Conservation (phyloP, 2,888 invertebrate species). For the Adelphocoris suturalis region DNA sequence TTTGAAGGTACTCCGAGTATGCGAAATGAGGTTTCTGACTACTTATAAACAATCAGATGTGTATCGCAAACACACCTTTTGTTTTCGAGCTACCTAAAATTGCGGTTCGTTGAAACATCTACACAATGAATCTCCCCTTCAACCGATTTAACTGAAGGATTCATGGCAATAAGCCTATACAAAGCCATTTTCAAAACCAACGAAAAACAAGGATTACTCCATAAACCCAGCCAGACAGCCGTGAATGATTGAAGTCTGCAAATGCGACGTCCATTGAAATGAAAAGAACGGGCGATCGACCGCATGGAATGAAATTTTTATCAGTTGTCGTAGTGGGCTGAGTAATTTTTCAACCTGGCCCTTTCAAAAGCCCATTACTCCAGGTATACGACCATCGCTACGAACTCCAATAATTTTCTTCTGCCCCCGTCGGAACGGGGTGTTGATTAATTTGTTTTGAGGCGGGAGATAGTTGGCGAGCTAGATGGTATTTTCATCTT, state of each 20-base stretch:
- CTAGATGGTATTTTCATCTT: neutral
- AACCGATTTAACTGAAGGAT: too few relatives aligned
- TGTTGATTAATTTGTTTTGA: neutral
- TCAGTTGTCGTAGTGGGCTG: neutral
- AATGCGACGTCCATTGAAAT: neutral
- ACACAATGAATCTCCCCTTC: too few relatives aligned
- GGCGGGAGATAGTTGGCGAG: neutral
- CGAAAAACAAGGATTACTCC: neutral
- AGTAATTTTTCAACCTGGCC: slow-evolving; percentile 17
- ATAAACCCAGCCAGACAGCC: neutral
- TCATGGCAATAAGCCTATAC: too few relatives aligned
- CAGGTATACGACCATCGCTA: neutral
- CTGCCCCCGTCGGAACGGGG: neutral
- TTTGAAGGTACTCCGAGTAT: too few relatives aligned
- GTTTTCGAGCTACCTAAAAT: too few relatives aligned
- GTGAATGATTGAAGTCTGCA: neutral
- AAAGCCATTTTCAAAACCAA: neutral
- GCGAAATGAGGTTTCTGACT: too few relatives aligned
- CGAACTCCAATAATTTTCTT: neutral
- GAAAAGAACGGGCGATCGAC: neutral
- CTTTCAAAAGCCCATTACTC: neutral
- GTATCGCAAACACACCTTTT: too few relatives aligned
- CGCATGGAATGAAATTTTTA: slow-evolving; percentile 19
- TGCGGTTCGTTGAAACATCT: too few relatives aligned
- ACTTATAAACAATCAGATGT: too few relatives aligned